Conservation (phyloP, 2,113 vertebrate species). For the Odocoileus virginianus region DNA sequence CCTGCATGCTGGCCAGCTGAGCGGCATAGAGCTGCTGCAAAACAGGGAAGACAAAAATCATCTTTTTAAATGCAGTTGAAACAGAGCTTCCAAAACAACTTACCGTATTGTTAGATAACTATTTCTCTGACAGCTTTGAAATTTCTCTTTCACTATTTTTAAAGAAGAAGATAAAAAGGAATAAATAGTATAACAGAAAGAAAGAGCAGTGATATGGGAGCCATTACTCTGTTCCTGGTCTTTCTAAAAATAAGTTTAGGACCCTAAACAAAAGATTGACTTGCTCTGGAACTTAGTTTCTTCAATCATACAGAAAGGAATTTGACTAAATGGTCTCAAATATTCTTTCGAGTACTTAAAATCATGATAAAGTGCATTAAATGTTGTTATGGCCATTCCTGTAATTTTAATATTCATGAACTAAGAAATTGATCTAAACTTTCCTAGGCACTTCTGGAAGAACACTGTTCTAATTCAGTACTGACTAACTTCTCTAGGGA, state of each 20-base stretch:
- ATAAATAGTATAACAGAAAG: background rate
- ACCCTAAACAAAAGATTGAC: background rate
- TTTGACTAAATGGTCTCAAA: background rate
- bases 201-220: background rate
- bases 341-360: background rate
- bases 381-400: background rate
- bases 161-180: conserved; percentile 33
- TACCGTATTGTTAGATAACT: conserved; percentile 46
- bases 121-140: conserved; percentile 22
- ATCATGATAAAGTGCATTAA: background rate
- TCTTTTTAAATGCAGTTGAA: conserved; percentile 52
- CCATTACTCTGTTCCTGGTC: background rate
- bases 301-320: background rate
- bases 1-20: conserved; percentile 99
- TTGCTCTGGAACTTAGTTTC: background rate
- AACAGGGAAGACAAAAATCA: conserved; percentile 78
- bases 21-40: conserved; percentile 98
- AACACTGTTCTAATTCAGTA: background rate
- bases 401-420: conserved; percentile 6
- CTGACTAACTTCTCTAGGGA: background rate
- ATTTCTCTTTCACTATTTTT: conserved; percentile 18
- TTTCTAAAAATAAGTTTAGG: background rate
- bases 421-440: background rate
- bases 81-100: conserved; percentile 23
- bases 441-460: background rate